Evolutionary conservation across 2,113 vertebrate genomes (phyloP).

Genomic region (Pedetes capensis): DNA sequence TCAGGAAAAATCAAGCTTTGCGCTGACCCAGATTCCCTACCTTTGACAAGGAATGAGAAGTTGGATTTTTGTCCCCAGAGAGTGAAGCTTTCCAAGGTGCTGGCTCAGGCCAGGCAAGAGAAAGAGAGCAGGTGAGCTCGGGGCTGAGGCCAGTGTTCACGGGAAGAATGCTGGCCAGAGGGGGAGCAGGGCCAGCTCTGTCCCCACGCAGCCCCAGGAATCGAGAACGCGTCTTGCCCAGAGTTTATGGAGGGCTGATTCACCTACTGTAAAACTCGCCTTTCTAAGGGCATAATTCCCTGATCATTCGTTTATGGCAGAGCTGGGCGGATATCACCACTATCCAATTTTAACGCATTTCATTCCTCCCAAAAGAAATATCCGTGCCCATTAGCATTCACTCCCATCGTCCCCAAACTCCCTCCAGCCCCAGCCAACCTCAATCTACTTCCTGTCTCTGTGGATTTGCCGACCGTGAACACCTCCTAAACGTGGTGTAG

Average conservation of each 20-base stretch:
- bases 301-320: not conserved
- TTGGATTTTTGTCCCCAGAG: conserved; percentile 10
- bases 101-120: not conserved
- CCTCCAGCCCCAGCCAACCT: not conserved
- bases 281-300: not conserved
- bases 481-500: not conserved
- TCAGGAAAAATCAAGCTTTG: not conserved
- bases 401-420: not conserved
- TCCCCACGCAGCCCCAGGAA: not conserved
- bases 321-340: not conserved
- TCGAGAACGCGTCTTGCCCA: not conserved
- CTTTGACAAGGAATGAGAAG: conserved; percentile 44
- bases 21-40: conserved; percentile 56
- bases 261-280: not conserved
- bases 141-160: not conserved
- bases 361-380: not conserved
- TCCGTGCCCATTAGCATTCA: not conserved
- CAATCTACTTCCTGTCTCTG: not conserved
- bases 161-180: not conserved
- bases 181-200: not conserved
- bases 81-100: conserved; percentile 26
- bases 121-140: not conserved
- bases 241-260: not conserved
- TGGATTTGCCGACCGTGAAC: not conserved
- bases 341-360: not conserved